Evolutionary conservation across 1,140 invertebrate species (phyloP).

Genomic region (Cephus cinctus): DNA sequence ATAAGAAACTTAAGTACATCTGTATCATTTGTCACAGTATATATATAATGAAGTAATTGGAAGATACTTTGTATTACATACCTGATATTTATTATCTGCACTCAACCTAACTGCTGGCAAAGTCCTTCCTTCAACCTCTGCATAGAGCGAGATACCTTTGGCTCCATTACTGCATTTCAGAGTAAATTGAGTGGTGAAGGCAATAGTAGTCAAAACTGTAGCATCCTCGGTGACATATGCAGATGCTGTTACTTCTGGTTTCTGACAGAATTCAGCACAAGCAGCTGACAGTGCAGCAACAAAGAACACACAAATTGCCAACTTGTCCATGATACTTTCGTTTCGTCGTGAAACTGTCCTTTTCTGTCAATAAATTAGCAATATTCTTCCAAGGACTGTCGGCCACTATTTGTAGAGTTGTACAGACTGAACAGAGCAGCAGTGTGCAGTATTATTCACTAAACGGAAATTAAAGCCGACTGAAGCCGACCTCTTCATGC

Average conservation of each 20-base stretch:
- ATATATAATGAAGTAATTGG: neutral
- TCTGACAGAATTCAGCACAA: conserved; percentile 56
- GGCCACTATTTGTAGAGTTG: too few species aligned
- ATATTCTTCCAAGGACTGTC: too few species aligned
- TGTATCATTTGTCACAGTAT: neutral
- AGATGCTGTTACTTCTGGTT: conserved; percentile 64
- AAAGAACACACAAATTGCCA: too few species aligned
- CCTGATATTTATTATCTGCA: conserved; percentile 76
- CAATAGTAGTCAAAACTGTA: conserved; percentile 81
- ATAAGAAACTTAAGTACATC: neutral
- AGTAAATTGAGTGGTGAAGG: conserved; percentile 75
- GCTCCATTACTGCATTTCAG: conserved; percentile 68
- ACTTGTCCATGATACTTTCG: too few species aligned
- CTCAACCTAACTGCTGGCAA: conserved; percentile 74
- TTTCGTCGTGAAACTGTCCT: too few species aligned
- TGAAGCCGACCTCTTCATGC: too few species aligned
- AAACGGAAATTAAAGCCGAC: too few species aligned
- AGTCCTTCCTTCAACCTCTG: conserved; percentile 80
- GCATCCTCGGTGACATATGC: conserved; percentile 89
- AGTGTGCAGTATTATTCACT: too few species aligned
- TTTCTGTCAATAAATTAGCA: too few species aligned
- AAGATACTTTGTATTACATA: conserved; percentile 32
- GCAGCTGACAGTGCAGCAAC: conserved; percentile 9
- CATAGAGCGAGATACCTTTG: conserved; percentile 74
- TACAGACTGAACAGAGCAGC: too few species aligned